Conservation (phyloP, 2,797 vertebrate genomes). For the Melanotaenia boesemani region DNA sequence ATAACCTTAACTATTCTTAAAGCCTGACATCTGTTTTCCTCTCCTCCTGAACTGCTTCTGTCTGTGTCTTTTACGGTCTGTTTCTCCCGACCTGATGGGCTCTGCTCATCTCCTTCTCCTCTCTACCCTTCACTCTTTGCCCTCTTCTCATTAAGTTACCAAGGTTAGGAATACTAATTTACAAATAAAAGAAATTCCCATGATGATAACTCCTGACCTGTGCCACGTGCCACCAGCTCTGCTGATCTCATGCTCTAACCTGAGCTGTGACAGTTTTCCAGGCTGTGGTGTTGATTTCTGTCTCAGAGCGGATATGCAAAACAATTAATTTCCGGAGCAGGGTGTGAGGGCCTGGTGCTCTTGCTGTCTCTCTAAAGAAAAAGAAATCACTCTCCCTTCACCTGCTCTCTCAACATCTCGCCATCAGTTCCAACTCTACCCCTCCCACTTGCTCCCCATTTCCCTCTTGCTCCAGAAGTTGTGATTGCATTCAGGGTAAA, state of each 20-base stretch:
- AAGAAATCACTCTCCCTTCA: conserved; percentile 23
- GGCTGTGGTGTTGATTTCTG: conserved; percentile 27
- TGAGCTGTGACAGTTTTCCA: conserved; percentile 42
- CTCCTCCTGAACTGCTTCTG: conserved; percentile 46
- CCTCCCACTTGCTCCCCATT: conserved; percentile 5
- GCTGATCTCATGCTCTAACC: conserved; percentile 24
- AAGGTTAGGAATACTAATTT: conserved; percentile 50
- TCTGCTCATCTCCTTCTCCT: conserved; percentile 18
- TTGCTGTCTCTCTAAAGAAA: conserved; percentile 22
- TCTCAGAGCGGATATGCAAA: conserved; percentile 52
- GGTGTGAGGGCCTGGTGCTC: conserved; percentile 44
- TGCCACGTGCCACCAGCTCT: not conserved
- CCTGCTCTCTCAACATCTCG: conserved; percentile 17
- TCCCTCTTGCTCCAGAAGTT: conserved; percentile 38
- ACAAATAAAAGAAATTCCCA: conserved; percentile 38
- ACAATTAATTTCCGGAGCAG: conserved; percentile 62
- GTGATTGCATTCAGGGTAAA: conserved; percentile 57
- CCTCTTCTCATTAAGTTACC: conserved; percentile 13
- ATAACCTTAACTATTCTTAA: conserved; percentile 7
- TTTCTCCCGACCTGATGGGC: conserved; percentile 52
- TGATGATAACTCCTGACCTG: conserved; percentile 44
- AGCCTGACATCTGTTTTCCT: conserved; percentile 8
- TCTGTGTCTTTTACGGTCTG: conserved; percentile 40
- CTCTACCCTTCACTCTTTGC: conserved; percentile 19
- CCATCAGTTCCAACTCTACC: conserved; percentile 23